Conservation (phyloP, 2,797 vertebrate species). For the Salmo trutta region DNA sequence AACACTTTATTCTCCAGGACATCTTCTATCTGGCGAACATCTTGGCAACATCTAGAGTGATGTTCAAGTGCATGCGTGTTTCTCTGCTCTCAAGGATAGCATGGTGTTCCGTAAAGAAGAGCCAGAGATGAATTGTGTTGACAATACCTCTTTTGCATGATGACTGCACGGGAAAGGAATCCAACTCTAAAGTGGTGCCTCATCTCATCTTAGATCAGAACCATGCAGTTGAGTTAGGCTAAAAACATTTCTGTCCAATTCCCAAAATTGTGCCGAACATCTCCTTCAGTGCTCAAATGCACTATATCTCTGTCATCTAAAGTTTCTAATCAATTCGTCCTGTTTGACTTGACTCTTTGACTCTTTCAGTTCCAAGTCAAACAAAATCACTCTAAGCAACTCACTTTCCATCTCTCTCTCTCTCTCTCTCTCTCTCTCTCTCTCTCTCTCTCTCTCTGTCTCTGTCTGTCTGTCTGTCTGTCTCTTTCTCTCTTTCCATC, state of each 20-base stretch:
- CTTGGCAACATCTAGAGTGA: conserved; percentile 7
- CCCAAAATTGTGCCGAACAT: neutral
- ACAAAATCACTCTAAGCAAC: neutral
- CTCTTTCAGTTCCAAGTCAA: neutral
- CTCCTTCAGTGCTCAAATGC: neutral
- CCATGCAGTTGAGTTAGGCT: neutral
- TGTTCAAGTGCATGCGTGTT: neutral
- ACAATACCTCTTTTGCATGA: conserved; percentile 18
- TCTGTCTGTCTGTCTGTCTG: too few species aligned
- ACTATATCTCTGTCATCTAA: neutral
- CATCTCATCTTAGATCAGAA: neutral
- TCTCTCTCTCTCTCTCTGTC: too few species aligned
- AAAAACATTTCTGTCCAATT: neutral
- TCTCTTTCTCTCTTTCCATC: too few species aligned
- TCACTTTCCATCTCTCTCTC: conserved; percentile 7
- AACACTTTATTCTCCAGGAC: conserved; percentile 11
- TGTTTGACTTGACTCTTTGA: neutral
- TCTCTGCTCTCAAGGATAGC: neutral
- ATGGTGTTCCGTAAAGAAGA: neutral
- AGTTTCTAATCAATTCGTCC: neutral
- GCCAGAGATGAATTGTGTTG: conserved; percentile 20
- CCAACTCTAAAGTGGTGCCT: neutral
- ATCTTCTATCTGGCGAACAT: conserved; percentile 23
- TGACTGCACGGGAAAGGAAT: neutral
- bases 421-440: neutral